These are phyloP conservation scores for Melolontha melolontha DNA, from an alignment of 2,888 invertebrate genomes.

Conservation along the genomic window DNA sequence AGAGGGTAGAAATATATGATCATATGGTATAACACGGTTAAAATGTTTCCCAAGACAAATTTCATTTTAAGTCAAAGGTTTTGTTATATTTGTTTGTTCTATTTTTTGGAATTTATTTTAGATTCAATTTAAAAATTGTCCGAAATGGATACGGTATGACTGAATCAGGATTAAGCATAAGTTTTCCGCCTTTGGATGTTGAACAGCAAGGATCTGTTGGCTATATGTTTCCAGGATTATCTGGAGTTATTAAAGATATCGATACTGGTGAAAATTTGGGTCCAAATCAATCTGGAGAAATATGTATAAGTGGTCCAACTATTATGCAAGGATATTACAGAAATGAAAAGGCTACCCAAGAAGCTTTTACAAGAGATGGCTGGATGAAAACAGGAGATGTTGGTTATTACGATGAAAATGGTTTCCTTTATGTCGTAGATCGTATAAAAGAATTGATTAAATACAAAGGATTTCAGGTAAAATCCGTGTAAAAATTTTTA, in stretches of 20 bases:
- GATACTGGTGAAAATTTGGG: slow-evolving; percentile 74
- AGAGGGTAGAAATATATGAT: too few relatives aligned
- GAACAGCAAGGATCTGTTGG: slow-evolving; percentile 74
- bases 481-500: background rate
- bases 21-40: background rate
- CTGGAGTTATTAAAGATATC: slow-evolving; percentile 73
- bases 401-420: slow-evolving; percentile 83
- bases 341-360: slow-evolving; percentile 73
- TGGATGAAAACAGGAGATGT: slow-evolving; percentile 86
- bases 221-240: slow-evolving; percentile 71
- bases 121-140: slow-evolving; percentile 31
- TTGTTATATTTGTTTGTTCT: background rate
- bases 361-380: slow-evolving; percentile 77
- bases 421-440: slow-evolving; percentile 85
- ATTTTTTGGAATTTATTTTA: slow-evolving; percentile 30
- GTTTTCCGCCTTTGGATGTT: slow-evolving; percentile 59
- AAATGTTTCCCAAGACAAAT: background rate
- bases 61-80: background rate
- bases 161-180: slow-evolving; percentile 74
- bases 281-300: slow-evolving; percentile 78
- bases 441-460: slow-evolving; percentile 91
- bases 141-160: slow-evolving; percentile 82
- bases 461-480: slow-evolving; percentile 84
- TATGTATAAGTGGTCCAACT: slow-evolving; percentile 82
- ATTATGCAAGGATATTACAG: slow-evolving; percentile 74